These are phyloP conservation scores for Silurus asotus DNA, from an alignment of 2,113 vertebrate species.

Conservation along the genomic window DNA sequence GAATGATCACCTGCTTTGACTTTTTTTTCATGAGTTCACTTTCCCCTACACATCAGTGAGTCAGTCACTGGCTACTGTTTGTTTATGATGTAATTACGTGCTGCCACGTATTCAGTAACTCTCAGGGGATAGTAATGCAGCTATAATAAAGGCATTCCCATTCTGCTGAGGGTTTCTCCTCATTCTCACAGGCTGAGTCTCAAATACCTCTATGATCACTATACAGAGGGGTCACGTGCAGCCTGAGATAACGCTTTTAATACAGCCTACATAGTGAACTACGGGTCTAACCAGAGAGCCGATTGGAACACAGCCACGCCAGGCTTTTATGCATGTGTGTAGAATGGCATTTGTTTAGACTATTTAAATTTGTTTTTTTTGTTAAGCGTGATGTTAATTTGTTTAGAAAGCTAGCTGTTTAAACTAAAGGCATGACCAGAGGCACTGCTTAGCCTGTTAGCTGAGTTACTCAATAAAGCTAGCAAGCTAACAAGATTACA, in stretches of 20 bases:
- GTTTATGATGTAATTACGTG: not conserved
- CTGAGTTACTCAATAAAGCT: not conserved
- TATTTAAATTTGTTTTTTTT: not conserved
- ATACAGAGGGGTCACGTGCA: not conserved
- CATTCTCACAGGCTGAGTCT: not conserved
- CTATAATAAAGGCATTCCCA: not conserved
- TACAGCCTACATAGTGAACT: not conserved
- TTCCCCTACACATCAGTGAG: not conserved
- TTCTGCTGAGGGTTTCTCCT: not conserved
- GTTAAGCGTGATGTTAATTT: not conserved
- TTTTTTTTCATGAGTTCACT: not conserved
- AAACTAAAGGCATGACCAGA: not conserved
- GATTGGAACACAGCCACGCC: not conserved
- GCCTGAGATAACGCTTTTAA: not conserved
- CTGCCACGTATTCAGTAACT: conserved; percentile 7
- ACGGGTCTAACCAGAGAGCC: no score
- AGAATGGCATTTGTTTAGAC: not conserved
- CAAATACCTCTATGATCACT: not conserved
- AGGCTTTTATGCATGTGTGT: no score
- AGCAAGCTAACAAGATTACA: not conserved
- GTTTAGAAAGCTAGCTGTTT: not conserved
- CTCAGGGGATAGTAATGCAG: not conserved
- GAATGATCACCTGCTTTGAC: not conserved
- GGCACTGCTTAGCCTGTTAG: not conserved
- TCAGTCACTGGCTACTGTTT: not conserved